These are phyloP conservation scores for Digitonthophagus gazella DNA, from an alignment of 2,888 invertebrate species.

Conservation along the genomic window DNA sequence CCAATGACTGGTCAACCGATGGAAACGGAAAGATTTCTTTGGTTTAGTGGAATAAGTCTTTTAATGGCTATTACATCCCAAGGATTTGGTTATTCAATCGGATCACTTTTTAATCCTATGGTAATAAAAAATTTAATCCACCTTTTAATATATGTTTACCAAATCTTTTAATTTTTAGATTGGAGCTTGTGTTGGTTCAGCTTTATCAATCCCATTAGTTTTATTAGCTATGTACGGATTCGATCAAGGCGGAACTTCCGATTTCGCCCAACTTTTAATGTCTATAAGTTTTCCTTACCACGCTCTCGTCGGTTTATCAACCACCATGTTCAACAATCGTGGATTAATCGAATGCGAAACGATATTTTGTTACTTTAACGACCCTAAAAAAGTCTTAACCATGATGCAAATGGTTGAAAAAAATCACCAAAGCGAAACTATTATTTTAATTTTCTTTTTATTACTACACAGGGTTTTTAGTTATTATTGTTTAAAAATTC, in stretches of 20 bases:
- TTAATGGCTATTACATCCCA: conserved; percentile 69
- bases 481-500: conserved; percentile 18
- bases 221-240: conserved; percentile 23
- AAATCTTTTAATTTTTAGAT: conserved; percentile 19
- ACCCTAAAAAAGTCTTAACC: conserved; percentile 5
- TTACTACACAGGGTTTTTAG: conserved; percentile 14
- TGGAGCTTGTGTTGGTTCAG: conserved; percentile 24
- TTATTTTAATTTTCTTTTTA: not conserved
- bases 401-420: conserved; percentile 21
- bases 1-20: conserved; percentile 66
- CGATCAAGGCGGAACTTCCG: conserved; percentile 4
- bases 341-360: conserved; percentile 22
- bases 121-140: conserved; percentile 12
- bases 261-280: conserved; percentile 12
- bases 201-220: conserved; percentile 15
- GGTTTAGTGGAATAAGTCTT: conserved; percentile 65
- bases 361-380: conserved; percentile 22
- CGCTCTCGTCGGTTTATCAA: conserved; percentile 18
- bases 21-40: conserved; percentile 60
- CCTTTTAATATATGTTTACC: not conserved
- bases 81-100: conserved; percentile 56
- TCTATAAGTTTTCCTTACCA: conserved; percentile 19
- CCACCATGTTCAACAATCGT: conserved; percentile 9
- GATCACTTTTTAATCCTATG: conserved; percentile 22
- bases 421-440: not conserved